Conservation (phyloP, 2,113 vertebrate species). For the Chloebia gouldiae region DNA sequence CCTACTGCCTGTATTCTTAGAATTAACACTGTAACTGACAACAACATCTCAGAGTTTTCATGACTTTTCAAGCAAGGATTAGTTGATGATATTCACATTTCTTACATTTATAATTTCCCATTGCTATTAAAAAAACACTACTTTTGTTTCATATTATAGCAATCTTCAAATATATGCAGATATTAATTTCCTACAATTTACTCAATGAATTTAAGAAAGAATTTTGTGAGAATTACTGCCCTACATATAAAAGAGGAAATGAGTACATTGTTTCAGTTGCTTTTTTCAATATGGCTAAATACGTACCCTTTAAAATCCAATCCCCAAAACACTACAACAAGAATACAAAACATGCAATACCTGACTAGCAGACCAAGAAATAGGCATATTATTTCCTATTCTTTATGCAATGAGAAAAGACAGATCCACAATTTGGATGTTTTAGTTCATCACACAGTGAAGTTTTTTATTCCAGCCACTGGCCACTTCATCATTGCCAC, state of each 20-base stretch:
- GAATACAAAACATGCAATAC: background rate
- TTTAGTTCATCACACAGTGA: background rate
- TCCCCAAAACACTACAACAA: background rate
- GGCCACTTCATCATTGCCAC: background rate
- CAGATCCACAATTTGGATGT: background rate
- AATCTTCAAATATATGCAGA: background rate
- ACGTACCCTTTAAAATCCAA: background rate
- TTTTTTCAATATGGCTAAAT: background rate
- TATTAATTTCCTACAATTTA: background rate
- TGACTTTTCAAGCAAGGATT: background rate
- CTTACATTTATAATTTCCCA: background rate
- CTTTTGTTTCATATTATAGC: background rate
- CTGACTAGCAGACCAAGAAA: background rate
- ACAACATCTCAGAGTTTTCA: background rate
- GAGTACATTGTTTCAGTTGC: background rate
- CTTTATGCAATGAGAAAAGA: background rate
- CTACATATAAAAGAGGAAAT: background rate
- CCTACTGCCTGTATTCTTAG: background rate
- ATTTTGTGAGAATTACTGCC: background rate
- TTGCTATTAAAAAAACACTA: background rate
- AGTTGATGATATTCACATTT: background rate
- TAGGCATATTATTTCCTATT: slow-evolving; percentile 20
- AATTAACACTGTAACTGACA: background rate
- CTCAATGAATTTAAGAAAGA: background rate
- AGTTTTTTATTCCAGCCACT: background rate